phyloP scores from a whole-genome alignment of 2,797 vertebrate species.

The Dromococcyx pavoninus region DNA sequence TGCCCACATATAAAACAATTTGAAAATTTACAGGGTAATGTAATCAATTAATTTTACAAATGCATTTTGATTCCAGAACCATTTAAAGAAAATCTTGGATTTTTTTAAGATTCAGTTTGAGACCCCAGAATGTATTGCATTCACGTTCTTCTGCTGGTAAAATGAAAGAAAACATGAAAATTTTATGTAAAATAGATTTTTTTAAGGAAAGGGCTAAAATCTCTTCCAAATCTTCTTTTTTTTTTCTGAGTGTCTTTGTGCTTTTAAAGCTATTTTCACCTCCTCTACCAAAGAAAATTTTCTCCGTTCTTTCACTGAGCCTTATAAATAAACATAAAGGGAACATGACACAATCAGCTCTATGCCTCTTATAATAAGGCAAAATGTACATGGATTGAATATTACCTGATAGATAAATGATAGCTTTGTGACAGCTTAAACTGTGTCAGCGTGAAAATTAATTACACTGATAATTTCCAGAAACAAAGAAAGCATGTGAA shows the following conservation, averaged over 20 bases:
- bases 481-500: background rate
- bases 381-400: background rate
- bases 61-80: background rate
- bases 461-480: background rate
- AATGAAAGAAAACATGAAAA: background rate
- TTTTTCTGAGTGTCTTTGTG: background rate
- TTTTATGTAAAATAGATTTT: background rate
- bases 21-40: background rate
- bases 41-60: too few species aligned
- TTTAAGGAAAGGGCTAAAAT: background rate
- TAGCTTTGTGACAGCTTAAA: background rate
- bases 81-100: background rate
- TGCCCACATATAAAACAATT: background rate
- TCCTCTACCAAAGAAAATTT: background rate
- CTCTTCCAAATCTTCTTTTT: background rate
- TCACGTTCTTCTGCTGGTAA: background rate
- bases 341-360: background rate
- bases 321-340: background rate
- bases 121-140: background rate
- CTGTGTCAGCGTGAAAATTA: background rate
- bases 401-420: background rate
- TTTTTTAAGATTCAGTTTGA: background rate
- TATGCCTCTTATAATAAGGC: background rate
- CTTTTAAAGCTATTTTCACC: background rate
- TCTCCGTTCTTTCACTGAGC: background rate